Evolutionary conservation across 2,797 vertebrate genomes (phyloP), one percentile per base, ranked within the genome.

Genomic region (Brotula barbata): DNA sequence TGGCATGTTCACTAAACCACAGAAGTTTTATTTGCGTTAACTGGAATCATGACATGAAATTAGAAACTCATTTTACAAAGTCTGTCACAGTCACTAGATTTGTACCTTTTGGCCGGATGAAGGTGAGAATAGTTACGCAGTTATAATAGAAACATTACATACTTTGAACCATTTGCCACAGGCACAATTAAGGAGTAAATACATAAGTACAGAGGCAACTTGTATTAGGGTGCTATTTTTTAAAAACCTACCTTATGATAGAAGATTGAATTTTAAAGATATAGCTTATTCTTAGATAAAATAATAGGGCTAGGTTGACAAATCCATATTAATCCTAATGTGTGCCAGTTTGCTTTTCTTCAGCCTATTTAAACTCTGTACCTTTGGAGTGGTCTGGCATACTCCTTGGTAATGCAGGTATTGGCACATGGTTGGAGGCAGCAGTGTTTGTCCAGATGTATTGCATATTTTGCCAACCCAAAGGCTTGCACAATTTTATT

Each of bases 1-100:
- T 76, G 78, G 77, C 83, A 70, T 72, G 78, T 65, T 76, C 65
- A 50, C 15, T n/a, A 78, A 84, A 77, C 80, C 81, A 45, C 81
- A 89, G 43, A 74, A 49, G 66, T 84, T 86, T 86, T 85, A 83
- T 83, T 84, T 75, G 76, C 87, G 77, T 89, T 81, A 78, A 82
- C 77, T 83, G 78, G 70, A 87, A 85, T 84, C 69, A 60, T 77
- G 84, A 83, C 82, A 76, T 75, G 67, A 69, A 80, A 82, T 80
- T 84, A 76, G 70, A 70, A 75, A 72, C 71, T 86, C 71, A 54
- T 84, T 87, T 85, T 83, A 78, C 49, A 40, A 60, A 70, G 52
- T 68, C 72, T 63, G 69, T 78, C 78, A 56, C 74, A 59, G 39
- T 16, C 77, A 52, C 73, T 61, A 36, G 16, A 58, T 63, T 40